Evolutionary conservation across 2,113 vertebrate species (phyloP), one percentile per base, ranked within the genome.

Genomic region (Scomber scombrus): DNA sequence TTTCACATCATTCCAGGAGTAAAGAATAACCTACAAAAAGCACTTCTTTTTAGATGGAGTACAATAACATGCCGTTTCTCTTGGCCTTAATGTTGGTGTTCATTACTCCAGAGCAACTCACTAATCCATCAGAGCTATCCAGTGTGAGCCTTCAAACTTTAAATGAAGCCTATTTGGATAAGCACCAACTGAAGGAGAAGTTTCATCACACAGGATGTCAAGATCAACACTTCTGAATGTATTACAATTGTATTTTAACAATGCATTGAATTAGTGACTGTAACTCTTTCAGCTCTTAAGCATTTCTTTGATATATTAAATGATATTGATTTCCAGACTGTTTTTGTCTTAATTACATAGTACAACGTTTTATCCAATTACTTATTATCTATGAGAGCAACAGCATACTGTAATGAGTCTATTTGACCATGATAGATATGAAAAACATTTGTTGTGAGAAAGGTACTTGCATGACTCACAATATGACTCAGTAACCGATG

Each of bases 1-100:
- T 70, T 81, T 76, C 19, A 29, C 55, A 81, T 82, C 7, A 71
- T 50, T 75, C 55, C n/a, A 71, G 46, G 66, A 67, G 82, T 47
- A 67, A 76, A 4, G 4, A 29, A 67, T 60, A 78, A 49, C 47
- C 18, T n/a, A 16, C 6, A 78, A 78, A 73, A 75, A 70, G 49
- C 66, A 78, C 11, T 18, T 12, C 15, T 45, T 66, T 66, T 9
- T 26, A n/a, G 26, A 26, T 23, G 61, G 43, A 55, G 62, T 55
- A 70, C 19, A 29, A 67, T 52, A 68, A 80, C 9, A 19, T 54
- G 55, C 49, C 46, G 9, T 12, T 85, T 55, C 23, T 64, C 26
- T 40, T 26, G 26, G 66, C 68, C 65, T 71, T 21, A 47, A 4
- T n/a, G 40, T 34, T 81, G 56, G 57, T 56, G 11, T 72, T 72